Evolutionary conservation across 2,888 invertebrate species (phyloP), one percentile per base, ranked within the genome.

Genomic region (Deilephila elpenor): DNA sequence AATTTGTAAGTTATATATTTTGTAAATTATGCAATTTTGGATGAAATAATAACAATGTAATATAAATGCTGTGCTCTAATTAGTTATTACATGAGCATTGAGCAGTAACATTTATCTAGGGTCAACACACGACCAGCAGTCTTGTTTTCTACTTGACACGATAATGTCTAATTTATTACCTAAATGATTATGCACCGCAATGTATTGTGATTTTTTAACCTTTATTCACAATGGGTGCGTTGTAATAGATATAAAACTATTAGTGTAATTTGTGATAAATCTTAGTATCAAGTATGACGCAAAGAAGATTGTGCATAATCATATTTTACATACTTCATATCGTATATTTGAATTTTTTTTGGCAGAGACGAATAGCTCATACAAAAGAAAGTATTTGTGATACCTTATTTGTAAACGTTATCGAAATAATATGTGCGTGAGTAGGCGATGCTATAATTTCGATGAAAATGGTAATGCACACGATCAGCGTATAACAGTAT

Each of bases 141-240:
- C 83, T 84, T 84, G 83, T 85, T 86, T 85, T 78, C 80, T 77
- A 79, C 80, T 82, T 79, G 75, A 77, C 71, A 71, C 74, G 84
- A 89, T 89, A 88, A 84, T 81, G 79, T 77, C 78, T 83, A 85
- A 86, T 88, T 89, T 88, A 88, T 89, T 75, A 72, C 74, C 75
- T 59, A 71, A 70, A 64, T 73, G 73, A 71, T 72, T 78, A 76
- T 77, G 74, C 76, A 76, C 51, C 71, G 60, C 51, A 56, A 74
- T 61, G 37, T 67, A 61, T 72, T 72, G 32, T 56, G 62, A 73
- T 75, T 74, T 71, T 72, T 75, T 74, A 74, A 76, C 59, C 44
- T 67, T 51, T 67, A 44, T 20, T 67, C 25, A 29, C 5, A 60
- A 29, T 11, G 14, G 17, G 5, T 25, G 59, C 59, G 29, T 25